Evolutionary conservation across 2,797 vertebrate species (phyloP).

Genomic region (Phrynocephalus guinanensis): DNA sequence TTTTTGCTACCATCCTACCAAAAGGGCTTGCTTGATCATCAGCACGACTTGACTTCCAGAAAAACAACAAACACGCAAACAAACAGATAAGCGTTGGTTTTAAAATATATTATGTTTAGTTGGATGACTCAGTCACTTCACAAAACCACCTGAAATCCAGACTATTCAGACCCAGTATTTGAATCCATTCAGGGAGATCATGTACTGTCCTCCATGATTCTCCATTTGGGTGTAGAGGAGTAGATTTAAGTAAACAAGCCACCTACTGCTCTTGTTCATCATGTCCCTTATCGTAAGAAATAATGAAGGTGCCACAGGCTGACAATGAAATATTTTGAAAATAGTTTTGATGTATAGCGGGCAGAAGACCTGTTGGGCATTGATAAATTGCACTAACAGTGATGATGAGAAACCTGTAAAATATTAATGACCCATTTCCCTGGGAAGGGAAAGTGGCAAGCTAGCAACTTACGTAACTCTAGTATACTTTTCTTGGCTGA

Average conservation of each 20-base stretch:
- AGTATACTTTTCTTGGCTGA: not conserved
- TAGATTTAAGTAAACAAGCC: conserved; percentile 88
- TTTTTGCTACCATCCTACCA: not conserved
- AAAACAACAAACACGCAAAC: not conserved
- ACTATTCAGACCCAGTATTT: not conserved
- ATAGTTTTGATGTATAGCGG: conserved; percentile 99
- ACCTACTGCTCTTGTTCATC: conserved; percentile 89
- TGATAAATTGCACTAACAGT: conserved; percentile 96
- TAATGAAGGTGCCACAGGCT: conserved; percentile 99
- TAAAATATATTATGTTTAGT: not conserved
- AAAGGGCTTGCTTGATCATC: not conserved
- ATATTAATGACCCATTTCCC: conserved; percentile 95
- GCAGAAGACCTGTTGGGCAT: conserved; percentile 93
- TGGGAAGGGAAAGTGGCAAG: conserved; percentile 85
- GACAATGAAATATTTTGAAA: conserved; percentile 99
- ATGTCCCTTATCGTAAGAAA: conserved; percentile 99
- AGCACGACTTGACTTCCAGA: not conserved
- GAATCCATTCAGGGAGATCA: not conserved
- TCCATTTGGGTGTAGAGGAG: conserved; percentile 72
- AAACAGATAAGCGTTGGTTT: too few species aligned
- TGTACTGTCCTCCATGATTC: conserved; percentile 52
- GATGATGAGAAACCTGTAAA: conserved; percentile 91
- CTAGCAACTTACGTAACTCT: conserved; percentile 75
- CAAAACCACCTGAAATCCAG: not conserved
- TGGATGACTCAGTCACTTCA: not conserved